Evolutionary conservation across 2,888 invertebrate species (phyloP), one percentile per base, ranked within the genome.

Genomic region (Netelia melanura): DNA sequence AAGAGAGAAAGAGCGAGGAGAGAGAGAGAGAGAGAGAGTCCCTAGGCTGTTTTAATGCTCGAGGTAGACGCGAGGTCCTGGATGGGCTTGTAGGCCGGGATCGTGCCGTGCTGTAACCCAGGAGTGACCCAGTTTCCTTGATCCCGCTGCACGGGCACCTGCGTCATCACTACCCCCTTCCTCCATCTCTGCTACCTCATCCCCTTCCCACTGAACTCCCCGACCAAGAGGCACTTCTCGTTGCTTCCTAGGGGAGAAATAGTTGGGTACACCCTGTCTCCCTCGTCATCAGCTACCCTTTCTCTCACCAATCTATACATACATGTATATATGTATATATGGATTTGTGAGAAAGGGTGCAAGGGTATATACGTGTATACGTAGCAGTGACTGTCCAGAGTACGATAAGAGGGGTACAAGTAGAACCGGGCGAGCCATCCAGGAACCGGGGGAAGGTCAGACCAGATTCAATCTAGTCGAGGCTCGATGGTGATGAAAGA

Each of bases 61-160:
- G 64, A 54, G 56, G 65, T 38, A 38, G 65, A n/a, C 25, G 44
- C 77, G 79, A 82, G 85, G 79, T 85, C 82, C 85, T 85, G 85
- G 85, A 80, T 85, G 65, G 79, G 67, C 71, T 71, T 65, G 67
- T 71, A 72, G 76, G 76, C 85, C 72, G 65, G 75, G 71, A 82
- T 82, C 79, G 80, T 62, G 87, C 87, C 83, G 86, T 81, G 85
- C 87, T 90, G 86, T 87, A 86, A 90, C 90, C 91, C 90, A 90
- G 92, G 90, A 90, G 88, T 92, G 91, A 91, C 91, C 91, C 86
- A 91, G 90, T 91, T 92, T 86, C 84, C 85, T 85, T 84, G 72
- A 78, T 85, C 78, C 74, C 81, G 64, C 65, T 0, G 70, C 67
- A 78, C 85, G 38, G 52, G 68, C 75, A 84, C 86, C 88, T 86